Evolutionary conservation across 1,140 invertebrate genomes (phyloP), one percentile per base, ranked within the genome.

Genomic region (Bradynema listronoti): DNA sequence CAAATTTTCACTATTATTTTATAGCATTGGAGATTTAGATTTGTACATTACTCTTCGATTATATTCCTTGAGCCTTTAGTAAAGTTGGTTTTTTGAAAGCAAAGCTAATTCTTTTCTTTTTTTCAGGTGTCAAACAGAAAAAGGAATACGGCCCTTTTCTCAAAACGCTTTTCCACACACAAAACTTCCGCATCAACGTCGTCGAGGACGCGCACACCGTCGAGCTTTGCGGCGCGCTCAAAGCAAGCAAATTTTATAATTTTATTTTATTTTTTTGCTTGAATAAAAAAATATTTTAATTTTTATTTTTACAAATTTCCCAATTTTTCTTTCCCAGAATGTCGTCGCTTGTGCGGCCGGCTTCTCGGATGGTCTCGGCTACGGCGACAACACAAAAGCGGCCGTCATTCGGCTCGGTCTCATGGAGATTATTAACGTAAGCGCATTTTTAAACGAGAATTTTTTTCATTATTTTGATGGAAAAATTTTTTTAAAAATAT

Each of bases 341-440:
- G 92, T 99, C 70, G 94, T 99, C 1, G 95, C 92, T 7, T 91
- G 91, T 65, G 95, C 89, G 41, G 93, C 94, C 55, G 95, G 95
- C 46, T 95, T 99, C 78, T 87, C 90, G 1, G 95, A 98, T 80
- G 95, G 95, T 22, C 80, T 98, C 4, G 85, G 86, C 24, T 86
- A 87, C 47, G 94, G 94, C 5, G 94, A 98, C 76, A 99, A 99
- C 78, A 98, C 94, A 9, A 99, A 99, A 80, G 93, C 95, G 0
- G 95, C 95, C 0, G 88, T 99, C 0, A 96, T 99, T 72, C 84
- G 95, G 58, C 81, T 99, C 9, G 94, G 95, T 33, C 49, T 78
- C 11, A 74, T 79, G 78, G 75, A 95, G 80, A 95, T 94, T 87
- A 91, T 69, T 30, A 55, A 55, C 32, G 52, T 55, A 54, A 49